A percentile compares a stretch with the other conserved stretches of the same genome.
phyloP scores from a whole-genome alignment of 2,888 invertebrate species.

The Scaptomyza tumidula region DNA sequence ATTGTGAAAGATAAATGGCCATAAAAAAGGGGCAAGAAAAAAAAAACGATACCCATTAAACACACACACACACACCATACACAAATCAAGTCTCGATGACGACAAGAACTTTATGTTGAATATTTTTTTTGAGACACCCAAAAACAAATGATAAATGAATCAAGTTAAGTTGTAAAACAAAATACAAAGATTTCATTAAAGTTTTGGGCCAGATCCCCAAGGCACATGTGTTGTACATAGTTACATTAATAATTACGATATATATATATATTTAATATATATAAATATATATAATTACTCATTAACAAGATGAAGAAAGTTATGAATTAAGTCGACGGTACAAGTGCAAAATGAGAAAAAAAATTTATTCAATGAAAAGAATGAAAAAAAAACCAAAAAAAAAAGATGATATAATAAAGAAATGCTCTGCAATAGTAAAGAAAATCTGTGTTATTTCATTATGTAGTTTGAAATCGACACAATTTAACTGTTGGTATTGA shows the following conservation, averaged over 20 bases:
- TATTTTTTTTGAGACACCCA: conserved; percentile 56
- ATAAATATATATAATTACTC: conserved; percentile 63
- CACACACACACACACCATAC: conserved; percentile 53
- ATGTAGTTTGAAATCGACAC: conserved; percentile 1
- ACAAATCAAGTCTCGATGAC: conserved; percentile 23
- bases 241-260: conserved; percentile 70
- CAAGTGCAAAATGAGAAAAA: conserved; percentile 69
- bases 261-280: conserved; percentile 61
- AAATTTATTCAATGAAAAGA: conserved; percentile 42
- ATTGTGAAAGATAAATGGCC: conserved; percentile 58
- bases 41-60: conserved; percentile 43
- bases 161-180: conserved; percentile 69
- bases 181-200: conserved; percentile 73
- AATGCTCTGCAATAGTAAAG: conserved; percentile 82
- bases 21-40: conserved; percentile 48
- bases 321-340: conserved; percentile 74
- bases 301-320: conserved; percentile 56
- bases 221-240: conserved; percentile 71
- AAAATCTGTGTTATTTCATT: conserved; percentile 15
- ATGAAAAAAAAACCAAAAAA: conserved; percentile 30
- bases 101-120: conserved; percentile 54
- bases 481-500: not conserved
- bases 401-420: conserved; percentile 71
- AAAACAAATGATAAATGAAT: conserved; percentile 35
- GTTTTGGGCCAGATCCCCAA: conserved; percentile 44